Evolutionary conservation across 2,888 invertebrate species (phyloP), one percentile per base, ranked within the genome.

Genomic region (Holacanthella duospinosa): DNA sequence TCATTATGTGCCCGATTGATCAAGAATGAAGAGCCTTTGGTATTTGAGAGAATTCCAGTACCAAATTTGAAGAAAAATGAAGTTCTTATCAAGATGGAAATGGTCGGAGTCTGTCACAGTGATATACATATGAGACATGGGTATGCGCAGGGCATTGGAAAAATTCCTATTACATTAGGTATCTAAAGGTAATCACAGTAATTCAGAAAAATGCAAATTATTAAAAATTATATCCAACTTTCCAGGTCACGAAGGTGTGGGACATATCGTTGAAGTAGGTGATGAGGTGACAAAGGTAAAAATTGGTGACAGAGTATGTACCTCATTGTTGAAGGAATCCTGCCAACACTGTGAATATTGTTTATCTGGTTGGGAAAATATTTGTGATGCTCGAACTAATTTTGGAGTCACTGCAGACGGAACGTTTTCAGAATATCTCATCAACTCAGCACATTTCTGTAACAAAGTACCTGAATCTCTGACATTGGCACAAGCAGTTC

Each of bases 311-410:
- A 25, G 60, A 21, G 60, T 60, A 2, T 28, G 29, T n/a, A 28
- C 44, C 29, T 29, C 60, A 12, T 60, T 53, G 60, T 54, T 60
- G 44, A 44, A 60, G 21, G 21, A 26, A 21, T 27, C 28, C 4
- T 60, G 60, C 54, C 48, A 48, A 21, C 54, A 53, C n/a, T 60
- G 60, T 26, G 60, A 60, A 28, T 28, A 60, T 25, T 60, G 60
- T 29, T 60, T 53, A 54, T 27, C 29, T 2, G 60, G 60, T 9
- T 60, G 60, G 60, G 60, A 60, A 60, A 60, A 28, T 6, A 54
- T 60, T 27, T 60, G 60, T 29, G 29, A 24, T 3, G 2, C 6
- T 2, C 60, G 54, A 25, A 24, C 19, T 4, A 26, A 27, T 9
- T 44, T 29, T 25, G 60, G 60, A 19, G 53, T 60, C 54, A 29